Evolutionary conservation across 2,797 vertebrate genomes (phyloP).

Genomic region (Silurus lanzhouensis): DNA sequence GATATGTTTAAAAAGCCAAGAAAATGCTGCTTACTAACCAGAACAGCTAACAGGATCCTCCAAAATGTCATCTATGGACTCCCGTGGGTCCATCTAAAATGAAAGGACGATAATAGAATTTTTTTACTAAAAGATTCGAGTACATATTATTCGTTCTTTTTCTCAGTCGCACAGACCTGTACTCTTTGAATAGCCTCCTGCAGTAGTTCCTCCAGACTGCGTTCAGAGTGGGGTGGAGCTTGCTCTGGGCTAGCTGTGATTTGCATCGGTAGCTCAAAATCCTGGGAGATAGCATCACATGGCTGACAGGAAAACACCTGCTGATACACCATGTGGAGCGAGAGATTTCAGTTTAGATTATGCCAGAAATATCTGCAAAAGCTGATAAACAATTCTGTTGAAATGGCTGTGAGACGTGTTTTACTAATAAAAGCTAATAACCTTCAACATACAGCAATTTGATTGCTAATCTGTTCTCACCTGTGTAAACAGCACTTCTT

Average conservation of each 20-base stretch:
- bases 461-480: slow-evolving; percentile 19
- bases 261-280: slow-evolving; percentile 84
- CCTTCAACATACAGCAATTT: not conserved
- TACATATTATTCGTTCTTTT: not conserved
- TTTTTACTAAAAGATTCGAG: slow-evolving; percentile 10
- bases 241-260: slow-evolving; percentile 80
- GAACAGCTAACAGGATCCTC: slow-evolving; percentile 75
- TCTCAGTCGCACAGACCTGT: slow-evolving; percentile 71
- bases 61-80: slow-evolving; percentile 87
- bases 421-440: slow-evolving; percentile 9
- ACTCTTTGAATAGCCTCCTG: slow-evolving; percentile 90
- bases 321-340: slow-evolving; percentile 45
- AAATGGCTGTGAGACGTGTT: not conserved
- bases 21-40: slow-evolving; percentile 63
- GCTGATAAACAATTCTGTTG: slow-evolving; percentile 13
- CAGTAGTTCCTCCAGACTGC: slow-evolving; percentile 87
- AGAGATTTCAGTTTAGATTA: slow-evolving; percentile 27
- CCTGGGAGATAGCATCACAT: slow-evolving; percentile 79
- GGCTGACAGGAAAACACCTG: slow-evolving; percentile 77
- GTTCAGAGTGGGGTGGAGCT: slow-evolving; percentile 65
- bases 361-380: not conserved
- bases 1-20: slow-evolving; percentile 30
- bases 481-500: slow-evolving; percentile 61
- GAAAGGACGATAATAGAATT: slow-evolving; percentile 6
- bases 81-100: slow-evolving; percentile 82